These are phyloP conservation scores for Ephialtes manifestator DNA, from an alignment of 2,888 invertebrate species.

Conservation along the genomic window DNA sequence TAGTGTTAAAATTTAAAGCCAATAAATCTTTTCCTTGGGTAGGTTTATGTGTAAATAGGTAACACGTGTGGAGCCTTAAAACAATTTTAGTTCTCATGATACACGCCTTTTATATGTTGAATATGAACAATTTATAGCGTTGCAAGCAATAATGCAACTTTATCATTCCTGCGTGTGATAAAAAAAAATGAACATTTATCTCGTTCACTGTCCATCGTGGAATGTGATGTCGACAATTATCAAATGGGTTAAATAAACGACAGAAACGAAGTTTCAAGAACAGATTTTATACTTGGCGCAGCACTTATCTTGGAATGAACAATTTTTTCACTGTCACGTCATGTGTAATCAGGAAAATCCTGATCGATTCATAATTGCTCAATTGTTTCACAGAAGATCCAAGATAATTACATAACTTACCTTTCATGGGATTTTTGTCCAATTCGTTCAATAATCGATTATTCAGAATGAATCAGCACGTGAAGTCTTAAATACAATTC, in stretches of 20 bases:
- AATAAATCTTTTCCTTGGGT: too few relatives aligned
- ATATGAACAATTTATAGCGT: too few relatives aligned
- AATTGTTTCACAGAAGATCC: neutral
- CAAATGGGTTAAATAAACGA: constrained; percentile 48
- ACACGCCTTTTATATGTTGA: too few relatives aligned
- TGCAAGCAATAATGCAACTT: neutral
- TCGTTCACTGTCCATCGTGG: neutral
- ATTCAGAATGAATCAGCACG: neutral
- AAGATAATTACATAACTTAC: constrained; percentile 15
- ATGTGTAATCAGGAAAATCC: constrained; percentile 12
- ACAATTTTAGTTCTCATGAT: too few relatives aligned
- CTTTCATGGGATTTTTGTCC: constrained; percentile 17
- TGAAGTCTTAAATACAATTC: constrained; percentile 56
- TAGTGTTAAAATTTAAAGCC: too few relatives aligned
- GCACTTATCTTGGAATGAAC: neutral
- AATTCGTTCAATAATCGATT: constrained; percentile 31
- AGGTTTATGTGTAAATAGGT: too few relatives aligned
- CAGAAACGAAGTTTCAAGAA: constrained; percentile 23
- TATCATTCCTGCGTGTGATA: neutral
- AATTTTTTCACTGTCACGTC: neutral
- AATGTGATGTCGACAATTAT: constrained; percentile 28
- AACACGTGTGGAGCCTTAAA: too few relatives aligned
- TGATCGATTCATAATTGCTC: neutral
- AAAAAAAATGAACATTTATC: constrained; percentile 1
- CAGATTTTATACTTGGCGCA: neutral